A percentile compares a stretch with the other conserved stretches of the same genome.
Evolutionary conservation across 2,113 vertebrate genomes (phyloP).

Genomic region (Megaleporinus macrocephalus): DNA sequence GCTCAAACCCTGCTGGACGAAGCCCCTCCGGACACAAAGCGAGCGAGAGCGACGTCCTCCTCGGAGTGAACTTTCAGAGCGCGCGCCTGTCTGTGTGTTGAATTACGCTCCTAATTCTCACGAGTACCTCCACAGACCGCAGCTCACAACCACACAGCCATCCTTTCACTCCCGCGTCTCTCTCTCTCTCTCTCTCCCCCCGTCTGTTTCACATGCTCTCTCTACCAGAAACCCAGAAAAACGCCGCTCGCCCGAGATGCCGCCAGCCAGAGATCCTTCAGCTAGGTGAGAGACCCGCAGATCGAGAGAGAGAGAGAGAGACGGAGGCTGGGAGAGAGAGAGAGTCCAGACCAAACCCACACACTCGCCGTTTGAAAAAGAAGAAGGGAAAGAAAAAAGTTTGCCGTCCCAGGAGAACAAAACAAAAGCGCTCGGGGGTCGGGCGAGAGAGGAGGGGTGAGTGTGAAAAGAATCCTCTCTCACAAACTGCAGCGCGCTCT

Average conservation of each 20-base stretch:
- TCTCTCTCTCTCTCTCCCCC: slow-evolving; percentile 20
- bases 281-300: background rate
- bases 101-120: slow-evolving; percentile 21
- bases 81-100: background rate
- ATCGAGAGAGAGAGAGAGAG: slow-evolving; percentile 20
- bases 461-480: slow-evolving; percentile 41
- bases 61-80: slow-evolving; percentile 29
- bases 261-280: slow-evolving; percentile 21
- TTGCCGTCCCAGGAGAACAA: slow-evolving; percentile 64
- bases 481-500: background rate
- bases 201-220: slow-evolving; percentile 51
- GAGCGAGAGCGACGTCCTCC: slow-evolving; percentile 42
- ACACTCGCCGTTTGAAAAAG: slow-evolving; percentile 27
- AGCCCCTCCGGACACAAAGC: slow-evolving; percentile 29
- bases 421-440: slow-evolving; percentile 66
- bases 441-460: slow-evolving; percentile 28
- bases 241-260: slow-evolving; percentile 53
- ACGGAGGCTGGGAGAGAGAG: background rate
- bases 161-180: slow-evolving; percentile 65
- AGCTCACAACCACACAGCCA: slow-evolving; percentile 74
- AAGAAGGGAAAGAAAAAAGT: slow-evolving; percentile 55
- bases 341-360: slow-evolving; percentile 50
- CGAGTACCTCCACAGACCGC: slow-evolving; percentile 60
- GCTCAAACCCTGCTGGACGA: slow-evolving; percentile 61
- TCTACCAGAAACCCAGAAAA: slow-evolving; percentile 25